These are phyloP conservation scores for Drosophila sucinea DNA, from an alignment of 1,140 invertebrate species.

Conservation along the genomic window DNA sequence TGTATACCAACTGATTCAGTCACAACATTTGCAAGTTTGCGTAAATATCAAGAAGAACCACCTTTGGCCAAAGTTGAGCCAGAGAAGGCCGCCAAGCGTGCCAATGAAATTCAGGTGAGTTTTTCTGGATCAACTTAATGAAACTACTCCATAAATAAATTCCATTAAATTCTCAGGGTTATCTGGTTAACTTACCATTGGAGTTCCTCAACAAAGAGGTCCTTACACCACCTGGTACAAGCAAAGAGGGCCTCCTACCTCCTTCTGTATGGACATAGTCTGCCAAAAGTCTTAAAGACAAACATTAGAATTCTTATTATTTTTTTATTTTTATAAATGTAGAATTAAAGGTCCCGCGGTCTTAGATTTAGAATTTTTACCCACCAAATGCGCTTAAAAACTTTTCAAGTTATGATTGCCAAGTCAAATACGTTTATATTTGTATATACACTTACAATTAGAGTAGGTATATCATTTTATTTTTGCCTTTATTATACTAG, in stretches of 20 bases:
- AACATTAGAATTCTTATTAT: conserved; percentile 1
- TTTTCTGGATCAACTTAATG: background rate
- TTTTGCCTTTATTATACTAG: conserved; percentile 40
- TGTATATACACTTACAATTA: conserved; percentile 22
- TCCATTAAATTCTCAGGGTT: conserved; percentile 85
- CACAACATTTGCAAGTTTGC: conserved; percentile 89
- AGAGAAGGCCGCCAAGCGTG: conserved; percentile 87
- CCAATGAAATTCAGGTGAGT: conserved; percentile 88
- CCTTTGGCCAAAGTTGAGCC: conserved; percentile 88
- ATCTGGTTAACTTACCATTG: conserved; percentile 93
- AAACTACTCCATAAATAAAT: conserved; percentile 2
- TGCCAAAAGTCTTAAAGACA: conserved; percentile 63
- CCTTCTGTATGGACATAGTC: conserved; percentile 90
- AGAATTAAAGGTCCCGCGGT: background rate
- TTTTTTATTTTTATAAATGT: background rate
- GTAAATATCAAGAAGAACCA: conserved; percentile 88
- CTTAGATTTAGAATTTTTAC: conserved; percentile 19
- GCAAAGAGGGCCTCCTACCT: conserved; percentile 93
- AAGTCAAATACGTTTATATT: conserved; percentile 44
- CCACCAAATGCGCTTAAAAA: conserved; percentile 67
- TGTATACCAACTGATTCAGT: conserved; percentile 93
- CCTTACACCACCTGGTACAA: conserved; percentile 90
- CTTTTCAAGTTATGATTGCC: conserved; percentile 54
- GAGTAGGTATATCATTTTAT: background rate
- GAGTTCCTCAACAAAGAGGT: conserved; percentile 93